A percentile compares a stretch with the other conserved stretches of the same genome.
These are phyloP conservation scores for Mesembrinibis cayennensis DNA, from an alignment of 2,113 vertebrate species.

Conservation along the genomic window DNA sequence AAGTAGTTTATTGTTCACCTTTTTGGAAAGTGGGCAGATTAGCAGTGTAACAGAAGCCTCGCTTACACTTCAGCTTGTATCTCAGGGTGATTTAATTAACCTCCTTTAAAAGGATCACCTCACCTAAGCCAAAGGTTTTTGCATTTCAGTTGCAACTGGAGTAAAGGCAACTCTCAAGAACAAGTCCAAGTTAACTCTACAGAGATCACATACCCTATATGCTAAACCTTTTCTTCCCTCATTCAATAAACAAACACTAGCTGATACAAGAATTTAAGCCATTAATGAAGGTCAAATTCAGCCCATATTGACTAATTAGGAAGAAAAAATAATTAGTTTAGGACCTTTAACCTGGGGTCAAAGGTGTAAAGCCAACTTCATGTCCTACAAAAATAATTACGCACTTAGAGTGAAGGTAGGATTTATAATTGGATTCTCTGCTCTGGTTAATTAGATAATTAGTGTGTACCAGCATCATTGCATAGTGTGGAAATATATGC, in stretches of 20 bases:
- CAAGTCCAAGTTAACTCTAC: neutral
- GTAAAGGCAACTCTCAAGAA: neutral
- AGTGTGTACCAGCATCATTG: neutral
- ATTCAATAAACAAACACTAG: neutral
- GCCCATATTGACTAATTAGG: conserved; percentile 55
- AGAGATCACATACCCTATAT: neutral
- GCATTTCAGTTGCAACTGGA: neutral
- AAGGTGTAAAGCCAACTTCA: conserved; percentile 64
- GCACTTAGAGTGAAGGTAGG: conserved; percentile 1
- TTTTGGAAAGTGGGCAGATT: neutral
- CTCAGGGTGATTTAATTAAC: neutral
- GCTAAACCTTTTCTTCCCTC: neutral
- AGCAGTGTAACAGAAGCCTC: neutral
- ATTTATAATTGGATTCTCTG: conserved; percentile 67
- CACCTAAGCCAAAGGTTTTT: neutral
- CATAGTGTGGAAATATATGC: conserved; percentile 6
- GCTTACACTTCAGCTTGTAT: neutral
- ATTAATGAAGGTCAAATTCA: conserved; percentile 64
- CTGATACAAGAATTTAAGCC: neutral
- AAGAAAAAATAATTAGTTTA: conserved; percentile 66
- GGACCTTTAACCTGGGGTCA: conserved; percentile 47
- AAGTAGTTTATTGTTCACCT: neutral
- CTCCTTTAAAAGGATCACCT: neutral
- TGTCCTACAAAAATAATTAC: conserved; percentile 59
- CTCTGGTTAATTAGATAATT: conserved; percentile 74